Evolutionary conservation across 2,888 invertebrate genomes (phyloP).

Genomic region (Chesias legatella): DNA sequence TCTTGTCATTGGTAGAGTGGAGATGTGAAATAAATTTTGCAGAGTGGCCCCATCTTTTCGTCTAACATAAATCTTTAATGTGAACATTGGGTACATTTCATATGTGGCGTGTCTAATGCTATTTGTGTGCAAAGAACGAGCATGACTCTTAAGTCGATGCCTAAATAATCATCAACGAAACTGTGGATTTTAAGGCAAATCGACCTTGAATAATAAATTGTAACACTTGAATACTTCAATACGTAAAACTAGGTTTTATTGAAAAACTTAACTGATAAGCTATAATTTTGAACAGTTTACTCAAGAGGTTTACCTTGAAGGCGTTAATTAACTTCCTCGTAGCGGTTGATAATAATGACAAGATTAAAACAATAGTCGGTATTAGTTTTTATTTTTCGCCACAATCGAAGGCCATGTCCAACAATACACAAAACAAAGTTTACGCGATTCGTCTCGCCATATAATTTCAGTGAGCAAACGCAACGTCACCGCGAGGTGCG

Average conservation of each 20-base stretch:
- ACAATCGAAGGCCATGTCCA: constrained; percentile 61
- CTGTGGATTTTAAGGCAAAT: too few species aligned
- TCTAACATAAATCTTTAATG: constrained; percentile 78
- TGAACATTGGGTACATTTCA: constrained; percentile 70
- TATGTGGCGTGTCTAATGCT: constrained; percentile 71
- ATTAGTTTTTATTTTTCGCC: constrained; percentile 75
- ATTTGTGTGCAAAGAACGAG: constrained; percentile 61
- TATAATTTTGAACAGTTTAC: constrained; percentile 29
- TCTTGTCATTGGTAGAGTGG: constrained; percentile 79
- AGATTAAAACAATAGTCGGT: constrained; percentile 75
- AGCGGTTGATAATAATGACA: constrained; percentile 66
- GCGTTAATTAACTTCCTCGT: constrained; percentile 70
- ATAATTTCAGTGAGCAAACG: constrained; percentile 76
- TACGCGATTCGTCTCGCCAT: constrained; percentile 71
- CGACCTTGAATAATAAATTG: too few species aligned
- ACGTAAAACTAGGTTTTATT: constrained; percentile 15
- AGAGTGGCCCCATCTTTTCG: constrained; percentile 81
- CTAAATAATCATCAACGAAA: constrained; percentile 15
- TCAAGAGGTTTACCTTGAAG: constrained; percentile 64
- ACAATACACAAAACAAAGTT: constrained; percentile 76
- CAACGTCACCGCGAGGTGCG: constrained; percentile 68
- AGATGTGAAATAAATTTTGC: constrained; percentile 81
- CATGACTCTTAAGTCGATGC: constrained; percentile 49
- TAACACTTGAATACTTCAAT: too few species aligned
- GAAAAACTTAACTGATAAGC: constrained; percentile 23